phyloP scores from a whole-genome alignment of 1,140 invertebrate genomes.

The Tribolium madens region DNA sequence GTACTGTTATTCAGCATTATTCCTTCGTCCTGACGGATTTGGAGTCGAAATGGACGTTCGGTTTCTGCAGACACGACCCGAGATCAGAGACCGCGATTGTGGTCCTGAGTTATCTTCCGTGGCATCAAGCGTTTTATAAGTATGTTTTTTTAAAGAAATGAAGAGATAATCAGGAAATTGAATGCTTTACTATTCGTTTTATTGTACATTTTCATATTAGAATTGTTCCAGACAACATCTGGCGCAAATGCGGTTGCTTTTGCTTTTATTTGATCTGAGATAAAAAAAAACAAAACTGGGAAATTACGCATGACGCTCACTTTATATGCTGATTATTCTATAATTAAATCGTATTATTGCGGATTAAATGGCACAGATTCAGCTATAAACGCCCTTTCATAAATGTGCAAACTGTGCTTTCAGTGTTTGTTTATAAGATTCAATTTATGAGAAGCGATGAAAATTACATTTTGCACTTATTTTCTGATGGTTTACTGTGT shows the following conservation, averaged over 20 bases:
- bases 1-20: constrained; percentile 83
- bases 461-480: too few relatives aligned
- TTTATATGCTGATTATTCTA: neutral
- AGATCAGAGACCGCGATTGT: constrained; percentile 83
- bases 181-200: neutral
- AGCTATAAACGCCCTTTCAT: neutral
- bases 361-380: neutral
- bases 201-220: neutral
- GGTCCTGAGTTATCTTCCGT: constrained; percentile 88
- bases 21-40: constrained; percentile 94
- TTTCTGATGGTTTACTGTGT: too few relatives aligned
- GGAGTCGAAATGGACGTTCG: constrained; percentile 96
- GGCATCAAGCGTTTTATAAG: constrained; percentile 97
- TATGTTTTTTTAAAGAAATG: constrained; percentile 65
- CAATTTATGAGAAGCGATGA: too few relatives aligned
- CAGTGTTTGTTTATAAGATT: too few relatives aligned
- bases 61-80: constrained; percentile 93
- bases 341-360: neutral
- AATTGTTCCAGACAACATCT: neutral
- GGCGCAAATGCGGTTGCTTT: neutral
- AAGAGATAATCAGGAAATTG: constrained; percentile 12
- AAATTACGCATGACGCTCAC: neutral
- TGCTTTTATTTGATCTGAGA: neutral
- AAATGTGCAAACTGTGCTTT: too few relatives aligned
- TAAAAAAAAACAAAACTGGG: neutral